Evolutionary conservation across 2,113 vertebrate species (phyloP).

Genomic region (Pyrgilauda ruficollis): DNA sequence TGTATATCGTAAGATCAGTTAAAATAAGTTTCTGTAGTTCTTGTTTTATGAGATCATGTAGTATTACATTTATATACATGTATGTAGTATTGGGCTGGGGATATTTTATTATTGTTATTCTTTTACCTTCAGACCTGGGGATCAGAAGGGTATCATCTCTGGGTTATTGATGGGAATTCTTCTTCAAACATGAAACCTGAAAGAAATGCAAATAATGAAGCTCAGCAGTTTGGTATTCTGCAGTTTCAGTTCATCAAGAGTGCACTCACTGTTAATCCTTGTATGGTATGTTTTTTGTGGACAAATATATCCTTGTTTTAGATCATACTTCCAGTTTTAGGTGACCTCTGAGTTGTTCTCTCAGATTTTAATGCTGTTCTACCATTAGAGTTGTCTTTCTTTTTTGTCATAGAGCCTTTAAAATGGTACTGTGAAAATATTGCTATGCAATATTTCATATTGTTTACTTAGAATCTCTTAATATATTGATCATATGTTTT

Average conservation of each 20-base stretch:
- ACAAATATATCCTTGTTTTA: neutral
- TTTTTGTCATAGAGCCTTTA: neutral
- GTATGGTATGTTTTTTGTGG: slow-evolving; percentile 84
- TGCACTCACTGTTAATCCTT: slow-evolving; percentile 94
- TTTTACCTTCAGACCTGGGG: slow-evolving; percentile 88
- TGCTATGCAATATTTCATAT: neutral
- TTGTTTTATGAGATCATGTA: neutral
- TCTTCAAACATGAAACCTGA: slow-evolving; percentile 56
- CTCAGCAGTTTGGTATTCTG: slow-evolving; percentile 82
- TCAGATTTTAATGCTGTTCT: neutral
- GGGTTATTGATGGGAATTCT: slow-evolving; percentile 83
- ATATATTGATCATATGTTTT: neutral
- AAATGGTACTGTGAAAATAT: neutral
- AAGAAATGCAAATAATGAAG: slow-evolving; percentile 55
- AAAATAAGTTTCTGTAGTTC: neutral
- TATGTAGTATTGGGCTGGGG: neutral
- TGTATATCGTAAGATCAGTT: neutral
- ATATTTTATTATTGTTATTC: neutral
- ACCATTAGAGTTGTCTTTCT: neutral
- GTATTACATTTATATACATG: neutral
- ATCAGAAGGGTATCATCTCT: slow-evolving; percentile 95
- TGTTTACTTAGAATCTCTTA: neutral
- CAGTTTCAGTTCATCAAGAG: slow-evolving; percentile 99
- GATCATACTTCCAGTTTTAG: neutral
- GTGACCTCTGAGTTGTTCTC: neutral